Percentiles rank a stretch among this genome's conserved stretches.
phyloP scores from a whole-genome alignment of 1,140 invertebrate genomes.

The Lepidurus couesii region DNA sequence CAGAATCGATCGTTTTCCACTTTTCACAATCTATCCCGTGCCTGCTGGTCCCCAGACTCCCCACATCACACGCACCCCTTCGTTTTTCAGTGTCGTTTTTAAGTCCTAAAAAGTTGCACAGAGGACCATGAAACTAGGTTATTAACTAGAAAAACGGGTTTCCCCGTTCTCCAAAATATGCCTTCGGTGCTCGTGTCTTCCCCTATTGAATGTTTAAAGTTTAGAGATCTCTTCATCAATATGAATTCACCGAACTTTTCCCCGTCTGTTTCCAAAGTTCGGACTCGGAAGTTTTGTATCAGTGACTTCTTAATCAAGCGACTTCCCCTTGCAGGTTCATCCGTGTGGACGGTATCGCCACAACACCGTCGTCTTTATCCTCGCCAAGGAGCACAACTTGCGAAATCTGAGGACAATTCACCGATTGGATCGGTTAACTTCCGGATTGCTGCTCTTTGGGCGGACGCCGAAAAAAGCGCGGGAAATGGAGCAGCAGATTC shows the following conservation, averaged over 20 bases:
- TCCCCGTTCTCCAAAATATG: neutral
- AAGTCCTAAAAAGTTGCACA: neutral
- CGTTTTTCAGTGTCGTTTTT: neutral
- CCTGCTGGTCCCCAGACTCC: neutral
- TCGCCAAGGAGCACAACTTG: constrained; percentile 91
- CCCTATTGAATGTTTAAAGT: neutral
- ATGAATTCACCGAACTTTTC: neutral
- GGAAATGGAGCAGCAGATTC: constrained; percentile 89
- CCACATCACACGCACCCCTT: neutral
- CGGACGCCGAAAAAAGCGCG: constrained; percentile 84
- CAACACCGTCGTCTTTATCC: constrained; percentile 92
- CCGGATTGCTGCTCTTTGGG: constrained; percentile 87
- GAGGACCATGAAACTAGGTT: neutral
- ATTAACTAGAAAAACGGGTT: neutral
- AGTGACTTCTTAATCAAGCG: neutral
- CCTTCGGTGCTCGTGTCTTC: neutral
- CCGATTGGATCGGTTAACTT: constrained; percentile 85
- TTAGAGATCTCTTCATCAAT: neutral
- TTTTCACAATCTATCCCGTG: constrained; percentile 8
- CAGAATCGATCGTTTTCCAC: constrained; percentile 18
- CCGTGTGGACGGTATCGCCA: constrained; percentile 93
- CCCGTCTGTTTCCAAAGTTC: neutral
- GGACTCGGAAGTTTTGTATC: neutral
- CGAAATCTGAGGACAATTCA: constrained; percentile 89
- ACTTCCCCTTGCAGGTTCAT: constrained; percentile 65